Conservation (phyloP, 1,140 invertebrate species). For the fruit fly (Drosophila melanogaster) region DNA sequence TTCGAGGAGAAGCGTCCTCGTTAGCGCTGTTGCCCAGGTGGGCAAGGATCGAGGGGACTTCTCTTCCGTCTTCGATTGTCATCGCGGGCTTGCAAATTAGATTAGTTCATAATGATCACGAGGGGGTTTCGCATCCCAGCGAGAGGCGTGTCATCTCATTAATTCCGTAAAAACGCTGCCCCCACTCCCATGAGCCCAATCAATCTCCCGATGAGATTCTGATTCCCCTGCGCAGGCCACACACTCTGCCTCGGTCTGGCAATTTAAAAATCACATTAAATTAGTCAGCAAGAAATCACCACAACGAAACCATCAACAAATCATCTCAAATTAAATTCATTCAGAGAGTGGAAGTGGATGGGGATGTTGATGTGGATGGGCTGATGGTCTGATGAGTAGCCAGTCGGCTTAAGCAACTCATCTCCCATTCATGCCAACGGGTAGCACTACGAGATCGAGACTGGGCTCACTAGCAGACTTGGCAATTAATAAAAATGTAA, state of each 20-base stretch:
- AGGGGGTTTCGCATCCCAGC: slow-evolving; percentile 7
- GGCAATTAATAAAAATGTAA: slow-evolving; percentile 85
- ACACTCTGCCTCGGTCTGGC: slow-evolving; percentile 65
- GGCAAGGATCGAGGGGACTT: background rate
- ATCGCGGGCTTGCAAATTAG: slow-evolving; percentile 60
- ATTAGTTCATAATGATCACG: slow-evolving; percentile 61
- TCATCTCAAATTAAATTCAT: slow-evolving; percentile 83
- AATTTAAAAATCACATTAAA: slow-evolving; percentile 84
- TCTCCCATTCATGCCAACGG: slow-evolving; percentile 67
- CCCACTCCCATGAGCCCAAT: slow-evolving; percentile 41
- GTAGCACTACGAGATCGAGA: slow-evolving; percentile 31
- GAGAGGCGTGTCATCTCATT: slow-evolving; percentile 70
- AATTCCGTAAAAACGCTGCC: slow-evolving; percentile 48
- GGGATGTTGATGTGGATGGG: slow-evolving; percentile 13
- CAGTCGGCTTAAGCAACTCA: slow-evolving; percentile 43
- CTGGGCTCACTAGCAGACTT: slow-evolving; percentile 18
- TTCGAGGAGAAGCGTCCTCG: slow-evolving; percentile 29
- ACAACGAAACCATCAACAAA: slow-evolving; percentile 83
- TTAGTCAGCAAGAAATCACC: slow-evolving; percentile 83
- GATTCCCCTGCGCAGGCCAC: slow-evolving; percentile 45
- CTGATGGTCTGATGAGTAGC: slow-evolving; percentile 34
- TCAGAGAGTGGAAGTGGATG: slow-evolving; percentile 45
- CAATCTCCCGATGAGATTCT: slow-evolving; percentile 51
- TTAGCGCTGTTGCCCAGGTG: slow-evolving; percentile 46
- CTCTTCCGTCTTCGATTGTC: slow-evolving; percentile 51